Evolutionary conservation across 2,888 invertebrate species (phyloP), one percentile per base, ranked within the genome.

Genomic region (Tineola bisselliella): DNA sequence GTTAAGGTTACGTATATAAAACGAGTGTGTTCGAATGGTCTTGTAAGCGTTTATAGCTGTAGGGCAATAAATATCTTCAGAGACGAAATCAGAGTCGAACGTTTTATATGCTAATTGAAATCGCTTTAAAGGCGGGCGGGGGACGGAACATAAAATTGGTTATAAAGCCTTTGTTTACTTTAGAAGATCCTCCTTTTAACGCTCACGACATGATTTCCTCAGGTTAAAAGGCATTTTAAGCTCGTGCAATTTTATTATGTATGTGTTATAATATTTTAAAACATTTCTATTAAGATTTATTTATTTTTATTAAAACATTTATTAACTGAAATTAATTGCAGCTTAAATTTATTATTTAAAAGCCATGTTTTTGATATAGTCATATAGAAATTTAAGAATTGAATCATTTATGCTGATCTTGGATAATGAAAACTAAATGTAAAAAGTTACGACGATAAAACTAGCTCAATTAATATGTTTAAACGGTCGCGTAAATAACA

Each of bases 91-190:
- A 25, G n/a, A 54, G 11, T 44, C 66, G 67, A 68, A 67, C 70
- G 67, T 69, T 75, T 74, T 74, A 70, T 72, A 74, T 71, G 70
- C 68, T 69, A 74, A 76, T 74, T 74, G 67, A 71, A 72, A 70
- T 69, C 68, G 68, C 65, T 65, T 62, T 64, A 62, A 59, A 66
- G 25, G 65, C 48, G 48, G 48, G 52, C 11, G 43, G 56, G 15
- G 44, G 25, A 6, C 17, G 48, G 38, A 4, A 25, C 2, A 25
- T 59, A 54, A 60, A 63, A 67, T 68, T 62, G 65, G 56, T 56
- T 30, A 56, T 56, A 56, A 56, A 56, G 56, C 25, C 25, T 56
- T 56, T 56, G 56, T 56, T 56, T 56, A 30, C 56, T 30, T 52
- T 15, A 52, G 52, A 17, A 13, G 52, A 52, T 52, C 52, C 52